Evolutionary conservation across 64 coral and sea anemone species (phyloP).

Genomic region (Pocillopora verrucosa): DNA sequence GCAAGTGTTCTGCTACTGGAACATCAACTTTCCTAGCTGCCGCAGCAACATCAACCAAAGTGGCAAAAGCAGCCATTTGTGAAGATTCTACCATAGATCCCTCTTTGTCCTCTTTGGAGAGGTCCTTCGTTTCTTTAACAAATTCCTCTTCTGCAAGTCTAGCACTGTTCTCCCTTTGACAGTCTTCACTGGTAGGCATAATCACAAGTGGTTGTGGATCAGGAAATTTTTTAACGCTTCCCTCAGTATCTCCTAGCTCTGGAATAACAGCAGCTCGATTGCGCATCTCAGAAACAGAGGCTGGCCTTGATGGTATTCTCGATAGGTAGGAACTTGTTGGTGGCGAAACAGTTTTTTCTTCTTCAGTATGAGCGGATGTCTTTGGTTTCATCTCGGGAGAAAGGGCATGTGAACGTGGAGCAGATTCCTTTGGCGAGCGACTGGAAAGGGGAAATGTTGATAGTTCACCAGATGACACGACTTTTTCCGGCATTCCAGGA

Average conservation of each 20-base stretch:
- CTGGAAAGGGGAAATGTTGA: neutral
- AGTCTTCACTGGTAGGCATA: neutral
- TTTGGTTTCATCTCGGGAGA: slow-evolving; percentile 6
- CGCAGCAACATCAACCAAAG: slow-evolving; percentile 81
- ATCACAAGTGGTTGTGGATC: slow-evolving; percentile 46
- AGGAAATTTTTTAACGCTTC: slow-evolving; percentile 16
- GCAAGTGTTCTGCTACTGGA: neutral
- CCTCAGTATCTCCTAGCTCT: slow-evolving; percentile 29
- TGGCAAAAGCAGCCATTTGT: slow-evolving; percentile 48
- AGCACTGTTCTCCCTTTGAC: neutral
- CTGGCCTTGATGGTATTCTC: slow-evolving; percentile 44
- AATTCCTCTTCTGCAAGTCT: neutral
- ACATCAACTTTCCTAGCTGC: slow-evolving; percentile 66
- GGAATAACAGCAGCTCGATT: slow-evolving; percentile 81
- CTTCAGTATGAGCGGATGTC: neutral
- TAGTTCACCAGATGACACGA: slow-evolving; percentile 2
- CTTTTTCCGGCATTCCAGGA: neutral
- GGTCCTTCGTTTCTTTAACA: neutral
- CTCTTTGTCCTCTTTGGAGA: neutral
- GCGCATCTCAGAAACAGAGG: slow-evolving; percentile 72
- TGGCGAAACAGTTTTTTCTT: slow-evolving; percentile 38
- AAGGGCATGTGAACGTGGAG: neutral
- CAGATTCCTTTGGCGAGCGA: slow-evolving; percentile 6
- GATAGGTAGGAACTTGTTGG: slow-evolving; percentile 53
- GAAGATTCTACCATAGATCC: neutral